A percentile compares a stretch with the other conserved stretches of the same genome.
phyloP scores from a whole-genome alignment of 2,797 vertebrate genomes.

The Pempheris klunzingeri region DNA sequence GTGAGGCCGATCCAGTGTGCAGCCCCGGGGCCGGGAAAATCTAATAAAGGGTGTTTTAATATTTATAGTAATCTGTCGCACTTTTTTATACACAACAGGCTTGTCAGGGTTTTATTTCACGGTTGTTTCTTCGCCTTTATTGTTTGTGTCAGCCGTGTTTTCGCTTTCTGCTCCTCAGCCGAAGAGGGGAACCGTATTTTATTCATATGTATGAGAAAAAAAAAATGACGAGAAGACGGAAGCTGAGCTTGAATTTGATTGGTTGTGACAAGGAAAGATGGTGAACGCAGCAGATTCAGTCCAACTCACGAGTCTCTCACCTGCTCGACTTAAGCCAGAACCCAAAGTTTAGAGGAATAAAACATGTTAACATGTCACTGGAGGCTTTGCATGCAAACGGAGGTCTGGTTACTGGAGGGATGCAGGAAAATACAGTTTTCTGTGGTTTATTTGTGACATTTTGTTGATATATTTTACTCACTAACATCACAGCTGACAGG shows the following conservation, averaged over 20 bases:
- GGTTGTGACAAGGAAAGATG: background rate
- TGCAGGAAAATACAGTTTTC: background rate
- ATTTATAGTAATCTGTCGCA: constrained; percentile 1
- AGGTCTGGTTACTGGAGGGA: background rate
- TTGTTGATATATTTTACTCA: background rate
- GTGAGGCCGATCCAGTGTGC: too few relatives aligned
- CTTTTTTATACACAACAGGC: background rate
- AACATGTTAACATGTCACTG: constrained; percentile 28
- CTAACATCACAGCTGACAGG: too few relatives aligned
- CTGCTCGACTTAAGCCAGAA: background rate
- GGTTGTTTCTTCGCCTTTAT: constrained; percentile 10
- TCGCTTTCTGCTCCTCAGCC: background rate
- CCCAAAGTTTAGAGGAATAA: background rate
- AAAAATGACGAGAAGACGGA: background rate
- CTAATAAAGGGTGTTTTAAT: background rate
- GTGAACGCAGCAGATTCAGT: too few relatives aligned
- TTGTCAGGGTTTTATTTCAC: background rate
- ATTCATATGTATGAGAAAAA: background rate
- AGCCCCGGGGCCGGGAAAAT: too few relatives aligned
- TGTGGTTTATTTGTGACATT: too few relatives aligned
- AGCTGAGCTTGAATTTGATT: constrained; percentile 6
- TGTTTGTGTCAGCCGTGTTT: background rate
- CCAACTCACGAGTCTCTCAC: background rate
- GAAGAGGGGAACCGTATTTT: background rate
- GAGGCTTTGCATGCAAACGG: constrained; percentile 10